Evolutionary conservation across 2,888 invertebrate species (phyloP), one percentile per base, ranked within the genome.

Genomic region (Venustoraphidia nigricollis): DNA sequence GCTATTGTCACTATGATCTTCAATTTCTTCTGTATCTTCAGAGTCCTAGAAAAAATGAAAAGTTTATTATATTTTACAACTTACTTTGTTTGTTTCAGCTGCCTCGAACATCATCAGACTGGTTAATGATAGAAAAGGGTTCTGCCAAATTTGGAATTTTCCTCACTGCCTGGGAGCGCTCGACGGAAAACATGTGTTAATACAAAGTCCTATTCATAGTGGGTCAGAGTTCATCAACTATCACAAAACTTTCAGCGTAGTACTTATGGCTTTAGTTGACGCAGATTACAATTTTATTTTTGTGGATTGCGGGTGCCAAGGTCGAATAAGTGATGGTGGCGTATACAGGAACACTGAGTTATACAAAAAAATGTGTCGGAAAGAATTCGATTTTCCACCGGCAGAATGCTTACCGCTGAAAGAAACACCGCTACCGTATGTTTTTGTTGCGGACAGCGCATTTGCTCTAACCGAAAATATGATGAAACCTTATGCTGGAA

Each of bases 231-330:
- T 42, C 47, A 53, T 51, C 35, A 57, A 56, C 44, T 17, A 55
- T 42, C 54, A 56, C 44, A 46, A 48, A 10, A 52, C 51, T 46
- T 56, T 54, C 38, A 57, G 56, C 41, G 50, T 57, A 44, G 54
- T 58, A n/a, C 49, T 58, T 35, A 41, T 58, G 39, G 56, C 54
- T 38, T 45, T 57, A 36, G 53, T 54, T 36, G 55, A 57, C 49
- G 54, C 57, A 9, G 50, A 56, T 43, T 55, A 55, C 44, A 52
- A 52, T 47, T 58, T 58, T 44, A 50, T 52, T n/a, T 55, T 47
- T 47, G 55, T 51, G 9, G 52, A 56, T 45, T 47, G 53, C 40
- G 56, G 54, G 3, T 53, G 53, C 46, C 54, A 58, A 50, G 56
- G 54, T 41, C 48, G 55, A 47, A 53, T 56, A 39, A 52, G 51